phyloP scores from a whole-genome alignment of 2,797 vertebrate species.

The Ptychadena robeensis region DNA sequence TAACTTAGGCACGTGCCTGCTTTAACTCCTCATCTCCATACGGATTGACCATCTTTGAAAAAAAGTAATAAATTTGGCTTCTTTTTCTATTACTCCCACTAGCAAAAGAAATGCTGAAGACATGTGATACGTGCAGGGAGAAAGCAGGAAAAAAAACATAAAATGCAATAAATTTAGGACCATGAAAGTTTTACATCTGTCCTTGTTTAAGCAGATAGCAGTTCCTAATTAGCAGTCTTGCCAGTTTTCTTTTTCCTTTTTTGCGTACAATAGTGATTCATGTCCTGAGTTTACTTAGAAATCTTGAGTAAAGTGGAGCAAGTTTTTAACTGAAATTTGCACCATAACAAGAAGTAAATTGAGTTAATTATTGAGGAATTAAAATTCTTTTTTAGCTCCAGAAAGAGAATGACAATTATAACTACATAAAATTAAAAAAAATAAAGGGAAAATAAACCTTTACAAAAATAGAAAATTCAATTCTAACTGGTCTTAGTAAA shows the following conservation, averaged over 20 bases:
- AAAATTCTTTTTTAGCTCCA: background rate
- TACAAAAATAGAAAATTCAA: no score
- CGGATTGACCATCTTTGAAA: constrained; percentile 79
- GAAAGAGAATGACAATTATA: background rate
- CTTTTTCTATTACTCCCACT: constrained; percentile 76
- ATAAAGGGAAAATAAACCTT: background rate
- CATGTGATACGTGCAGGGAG: constrained; percentile 69
- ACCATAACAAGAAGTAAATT: background rate
- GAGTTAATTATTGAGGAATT: no score
- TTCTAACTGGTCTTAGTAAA: no score
- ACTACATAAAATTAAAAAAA: background rate
- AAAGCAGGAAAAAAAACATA: constrained; percentile 63
- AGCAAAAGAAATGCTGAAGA: constrained; percentile 66
- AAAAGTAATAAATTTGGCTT: constrained; percentile 83
- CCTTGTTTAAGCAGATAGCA: constrained; percentile 69
- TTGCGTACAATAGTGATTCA: background rate
- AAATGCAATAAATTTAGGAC: constrained; percentile 67
- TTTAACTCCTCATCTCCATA: constrained; percentile 85
- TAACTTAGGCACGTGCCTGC: constrained; percentile 87
- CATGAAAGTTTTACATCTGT: constrained; percentile 64
- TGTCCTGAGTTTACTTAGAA: background rate
- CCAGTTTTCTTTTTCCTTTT: background rate
- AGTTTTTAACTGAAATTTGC: background rate
- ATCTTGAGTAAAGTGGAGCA: background rate
- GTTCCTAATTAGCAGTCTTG: constrained; percentile 61